phyloP scores from a whole-genome alignment of 2,113 vertebrate species.

The Falcunculus frontatus region DNA sequence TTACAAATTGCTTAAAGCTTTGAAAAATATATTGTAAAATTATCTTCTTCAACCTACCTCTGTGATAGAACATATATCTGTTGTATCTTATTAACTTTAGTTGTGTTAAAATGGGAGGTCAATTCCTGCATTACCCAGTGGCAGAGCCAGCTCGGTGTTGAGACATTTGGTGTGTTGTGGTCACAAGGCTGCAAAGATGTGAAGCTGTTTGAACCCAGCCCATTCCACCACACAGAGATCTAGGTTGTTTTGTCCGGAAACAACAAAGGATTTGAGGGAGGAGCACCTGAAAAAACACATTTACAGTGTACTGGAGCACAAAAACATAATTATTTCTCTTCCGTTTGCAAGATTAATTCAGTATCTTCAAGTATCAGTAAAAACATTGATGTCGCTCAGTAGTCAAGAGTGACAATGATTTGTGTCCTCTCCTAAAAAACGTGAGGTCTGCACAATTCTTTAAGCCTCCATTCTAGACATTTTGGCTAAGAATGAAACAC shows the following conservation, averaged over 20 bases:
- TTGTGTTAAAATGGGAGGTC: neutral
- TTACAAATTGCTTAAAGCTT: neutral
- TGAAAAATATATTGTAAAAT: neutral
- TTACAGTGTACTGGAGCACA: neutral
- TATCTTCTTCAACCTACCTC: neutral
- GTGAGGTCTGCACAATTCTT: neutral
- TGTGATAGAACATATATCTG: accelerated
- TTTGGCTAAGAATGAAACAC: neutral
- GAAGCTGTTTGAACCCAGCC: neutral
- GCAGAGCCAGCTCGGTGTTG: neutral
- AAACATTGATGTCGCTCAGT: neutral
- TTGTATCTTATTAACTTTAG: neutral
- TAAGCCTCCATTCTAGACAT: neutral
- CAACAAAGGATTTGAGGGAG: neutral
- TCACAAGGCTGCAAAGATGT: neutral
- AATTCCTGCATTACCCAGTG: accelerated
- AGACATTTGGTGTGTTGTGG: neutral
- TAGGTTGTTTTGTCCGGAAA: neutral
- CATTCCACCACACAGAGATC: neutral
- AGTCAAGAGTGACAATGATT: neutral
- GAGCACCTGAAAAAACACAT: neutral
- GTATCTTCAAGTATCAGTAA: neutral
- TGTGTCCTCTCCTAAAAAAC: accelerated
- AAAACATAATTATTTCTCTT: neutral
- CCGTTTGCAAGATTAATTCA: neutral